These are phyloP conservation scores for Meganola albula DNA, from an alignment of 2,888 invertebrate genomes.

Conservation along the genomic window DNA sequence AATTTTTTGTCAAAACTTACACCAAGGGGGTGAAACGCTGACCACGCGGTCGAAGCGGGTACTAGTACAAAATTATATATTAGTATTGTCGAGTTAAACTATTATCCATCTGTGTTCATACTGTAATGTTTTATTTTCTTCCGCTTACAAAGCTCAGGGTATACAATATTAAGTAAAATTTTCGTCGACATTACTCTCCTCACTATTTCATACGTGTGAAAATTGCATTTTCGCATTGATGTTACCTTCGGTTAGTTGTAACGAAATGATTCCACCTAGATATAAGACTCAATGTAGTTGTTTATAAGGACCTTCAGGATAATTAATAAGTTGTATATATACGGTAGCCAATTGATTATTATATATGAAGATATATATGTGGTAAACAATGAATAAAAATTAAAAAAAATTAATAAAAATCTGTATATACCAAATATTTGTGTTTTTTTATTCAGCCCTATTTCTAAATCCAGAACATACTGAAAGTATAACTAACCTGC, in stretches of 20 bases:
- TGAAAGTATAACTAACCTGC: too few relatives aligned
- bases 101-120: too few relatives aligned
- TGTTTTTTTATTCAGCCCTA: too few relatives aligned
- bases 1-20: too few relatives aligned
- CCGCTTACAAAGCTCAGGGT: slow-evolving; percentile 15
- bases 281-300: slow-evolving; percentile 68
- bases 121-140: too few relatives aligned
- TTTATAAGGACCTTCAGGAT: slow-evolving; percentile 58
- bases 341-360: slow-evolving; percentile 61
- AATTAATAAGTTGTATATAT: slow-evolving; percentile 66
- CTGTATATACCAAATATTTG: slow-evolving; percentile 49
- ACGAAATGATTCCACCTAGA: slow-evolving; percentile 68
- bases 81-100: slow-evolving; percentile 14
- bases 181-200: slow-evolving; percentile 17
- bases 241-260: slow-evolving; percentile 32
- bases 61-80: too few relatives aligned
- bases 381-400: slow-evolving; percentile 45
- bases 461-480: too few relatives aligned
- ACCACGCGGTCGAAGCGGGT: too few relatives aligned
- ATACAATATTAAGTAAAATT: slow-evolving; percentile 10
- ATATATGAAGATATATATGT: slow-evolving; percentile 63
- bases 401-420: slow-evolving; percentile 59
- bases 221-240: slow-evolving; percentile 26
- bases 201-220: slow-evolving; percentile 21
- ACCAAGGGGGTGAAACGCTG: too few relatives aligned